These are phyloP conservation scores for Pseudoips prasinana DNA, from an alignment of 2,888 invertebrate genomes.

Conservation along the genomic window DNA sequence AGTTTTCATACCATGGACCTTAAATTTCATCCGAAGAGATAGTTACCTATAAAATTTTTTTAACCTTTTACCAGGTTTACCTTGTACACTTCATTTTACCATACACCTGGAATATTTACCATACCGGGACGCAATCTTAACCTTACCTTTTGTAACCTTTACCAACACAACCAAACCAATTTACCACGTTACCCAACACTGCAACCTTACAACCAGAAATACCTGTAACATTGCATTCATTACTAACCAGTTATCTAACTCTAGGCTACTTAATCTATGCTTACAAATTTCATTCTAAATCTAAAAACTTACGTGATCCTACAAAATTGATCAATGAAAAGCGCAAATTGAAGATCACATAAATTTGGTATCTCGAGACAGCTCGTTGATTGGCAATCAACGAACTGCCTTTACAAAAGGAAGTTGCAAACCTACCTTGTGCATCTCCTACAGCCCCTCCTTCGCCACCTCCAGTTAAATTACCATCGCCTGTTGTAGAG, in stretches of 20 bases:
- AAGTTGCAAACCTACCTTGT: slow-evolving; percentile 78
- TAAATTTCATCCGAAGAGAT: no score
- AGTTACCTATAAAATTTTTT: no score
- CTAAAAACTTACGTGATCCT: slow-evolving; percentile 42
- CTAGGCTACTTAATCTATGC: slow-evolving; percentile 32
- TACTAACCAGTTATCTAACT: slow-evolving; percentile 8
- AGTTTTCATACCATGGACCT: no score
- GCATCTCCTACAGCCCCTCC: slow-evolving; percentile 80
- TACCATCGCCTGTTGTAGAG: slow-evolving; percentile 75
- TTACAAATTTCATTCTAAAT: slow-evolving; percentile 75
- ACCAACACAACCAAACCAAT: slow-evolving; percentile 1
- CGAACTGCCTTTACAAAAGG: slow-evolving; percentile 29
- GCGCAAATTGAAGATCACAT: slow-evolving; percentile 18
- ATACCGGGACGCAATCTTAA: not conserved
- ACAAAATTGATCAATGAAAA: not conserved
- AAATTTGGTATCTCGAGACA: slow-evolving; percentile 22
- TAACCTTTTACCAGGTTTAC: no score
- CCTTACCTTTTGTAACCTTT: not conserved
- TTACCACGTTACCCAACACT: no score
- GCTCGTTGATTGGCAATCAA: slow-evolving; percentile 20
- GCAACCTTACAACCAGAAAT: slow-evolving; percentile 1
- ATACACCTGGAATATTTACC: no score
- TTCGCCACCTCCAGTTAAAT: slow-evolving; percentile 74
- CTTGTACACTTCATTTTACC: no score
- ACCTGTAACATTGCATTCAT: slow-evolving; percentile 18